These are phyloP conservation scores for Clarias batrachus DNA, from an alignment of 2,113 vertebrate genomes.

Conservation along the genomic window DNA sequence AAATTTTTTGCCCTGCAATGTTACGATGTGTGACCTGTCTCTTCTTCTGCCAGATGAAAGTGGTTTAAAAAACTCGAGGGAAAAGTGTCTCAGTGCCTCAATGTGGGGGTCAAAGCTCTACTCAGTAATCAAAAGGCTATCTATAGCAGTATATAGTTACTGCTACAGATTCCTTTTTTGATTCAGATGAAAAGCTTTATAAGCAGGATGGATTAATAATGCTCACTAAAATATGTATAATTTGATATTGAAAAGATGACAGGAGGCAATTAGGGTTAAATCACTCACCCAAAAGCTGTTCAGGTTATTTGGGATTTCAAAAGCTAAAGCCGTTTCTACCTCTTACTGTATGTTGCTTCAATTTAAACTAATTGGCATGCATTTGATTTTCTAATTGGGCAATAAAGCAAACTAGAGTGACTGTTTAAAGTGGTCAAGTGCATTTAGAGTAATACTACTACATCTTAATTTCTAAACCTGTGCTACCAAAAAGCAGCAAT, in stretches of 20 bases:
- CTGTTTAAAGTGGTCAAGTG: neutral
- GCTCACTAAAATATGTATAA: slow-evolving; percentile 10
- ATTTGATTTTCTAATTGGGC: neutral
- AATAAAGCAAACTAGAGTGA: neutral
- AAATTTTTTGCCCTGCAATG: neutral
- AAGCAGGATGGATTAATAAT: too few relatives aligned
- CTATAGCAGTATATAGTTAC: neutral
- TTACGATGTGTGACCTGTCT: neutral
- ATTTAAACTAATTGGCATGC: neutral
- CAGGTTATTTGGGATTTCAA: slow-evolving; percentile 10
- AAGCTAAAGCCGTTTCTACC: neutral
- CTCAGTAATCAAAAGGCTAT: slow-evolving; percentile 52
- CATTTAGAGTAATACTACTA: neutral
- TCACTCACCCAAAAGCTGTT: slow-evolving; percentile 9
- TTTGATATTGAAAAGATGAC: slow-evolving; percentile 25
- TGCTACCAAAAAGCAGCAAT: slow-evolving; percentile 4
- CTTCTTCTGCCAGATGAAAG: neutral
- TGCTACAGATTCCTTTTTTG: neutral
- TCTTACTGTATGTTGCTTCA: neutral
- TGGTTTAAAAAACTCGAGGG: neutral
- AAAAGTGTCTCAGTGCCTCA: neutral
- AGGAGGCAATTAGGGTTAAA: slow-evolving; percentile 23
- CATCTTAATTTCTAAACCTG: neutral
- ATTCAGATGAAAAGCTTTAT: neutral
- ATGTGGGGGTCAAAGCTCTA: slow-evolving; percentile 9